These are phyloP conservation scores for Meles meles DNA, from an alignment of 2,113 vertebrate genomes.

Conservation along the genomic window DNA sequence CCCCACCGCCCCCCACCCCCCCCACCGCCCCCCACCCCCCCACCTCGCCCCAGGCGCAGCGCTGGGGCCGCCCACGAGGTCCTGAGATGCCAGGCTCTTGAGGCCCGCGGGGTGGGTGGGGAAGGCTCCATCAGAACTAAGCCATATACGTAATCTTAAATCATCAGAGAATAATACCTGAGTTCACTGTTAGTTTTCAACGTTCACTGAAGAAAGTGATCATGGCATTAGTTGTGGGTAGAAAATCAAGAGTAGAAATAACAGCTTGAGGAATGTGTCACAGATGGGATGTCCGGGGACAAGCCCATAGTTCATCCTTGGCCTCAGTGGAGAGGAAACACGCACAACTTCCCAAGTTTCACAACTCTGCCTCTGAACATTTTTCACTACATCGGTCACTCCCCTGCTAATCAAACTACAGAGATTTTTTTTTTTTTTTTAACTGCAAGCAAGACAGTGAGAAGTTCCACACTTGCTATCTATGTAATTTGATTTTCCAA, in stretches of 20 bases:
- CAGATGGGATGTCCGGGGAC: neutral
- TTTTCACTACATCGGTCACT: neutral
- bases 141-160: neutral
- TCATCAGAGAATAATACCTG: neutral
- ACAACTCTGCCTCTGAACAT: neutral
- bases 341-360: neutral
- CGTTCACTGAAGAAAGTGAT: neutral
- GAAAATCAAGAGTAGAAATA: neutral
- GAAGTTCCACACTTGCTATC: neutral
- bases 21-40: too few species aligned
- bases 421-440: neutral
- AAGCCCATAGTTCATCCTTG: neutral
- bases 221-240: neutral
- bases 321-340: neutral
- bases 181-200: neutral
- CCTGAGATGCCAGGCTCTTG: accelerated
- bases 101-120: neutral
- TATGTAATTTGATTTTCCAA: neutral
- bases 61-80: accelerated
- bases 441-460: neutral
- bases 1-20: neutral
- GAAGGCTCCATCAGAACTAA: neutral
- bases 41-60: accelerated
- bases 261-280: neutral
- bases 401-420: neutral